Percentiles rank a stretch among this genome's conserved stretches.
phyloP scores from a whole-genome alignment of 2,113 vertebrate species.

The Piaya cayana region DNA sequence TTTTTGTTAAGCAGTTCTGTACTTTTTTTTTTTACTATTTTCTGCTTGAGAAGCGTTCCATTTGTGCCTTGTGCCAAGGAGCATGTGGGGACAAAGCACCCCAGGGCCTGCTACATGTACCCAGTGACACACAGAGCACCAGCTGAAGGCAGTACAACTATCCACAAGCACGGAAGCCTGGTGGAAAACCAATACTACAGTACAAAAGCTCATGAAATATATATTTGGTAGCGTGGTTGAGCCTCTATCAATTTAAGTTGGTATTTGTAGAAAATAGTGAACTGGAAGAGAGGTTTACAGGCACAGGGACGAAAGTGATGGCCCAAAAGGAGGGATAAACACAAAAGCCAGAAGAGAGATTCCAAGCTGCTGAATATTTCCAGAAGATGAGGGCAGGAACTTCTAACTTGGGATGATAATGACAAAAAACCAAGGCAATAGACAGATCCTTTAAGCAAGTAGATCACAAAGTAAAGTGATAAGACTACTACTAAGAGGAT shows the following conservation, averaged over 20 bases:
- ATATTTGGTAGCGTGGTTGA: not conserved
- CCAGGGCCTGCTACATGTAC: not conserved
- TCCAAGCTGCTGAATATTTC: not conserved
- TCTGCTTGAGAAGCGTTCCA: not conserved
- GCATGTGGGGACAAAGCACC: fast-evolving
- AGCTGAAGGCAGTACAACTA: not conserved
- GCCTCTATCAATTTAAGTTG: not conserved
- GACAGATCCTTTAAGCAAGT: not conserved
- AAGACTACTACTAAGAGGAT: not conserved
- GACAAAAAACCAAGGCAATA: not conserved
- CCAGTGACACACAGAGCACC: not conserved
- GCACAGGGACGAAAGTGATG: not conserved
- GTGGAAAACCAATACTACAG: not conserved
- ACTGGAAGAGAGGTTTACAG: not conserved
- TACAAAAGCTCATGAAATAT: not conserved
- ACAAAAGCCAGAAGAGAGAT: not conserved
- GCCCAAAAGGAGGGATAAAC: not conserved
- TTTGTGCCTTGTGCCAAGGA: not conserved
- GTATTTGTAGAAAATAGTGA: not conserved
- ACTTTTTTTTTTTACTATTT: not conserved
- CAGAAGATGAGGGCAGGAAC: not conserved
- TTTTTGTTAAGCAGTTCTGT: not conserved
- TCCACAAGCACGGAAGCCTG: not conserved
- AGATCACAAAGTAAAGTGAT: not conserved
- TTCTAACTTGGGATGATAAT: not conserved